Base-by-base conservation (phyloP, 2,888 invertebrate species). In the Chromoteleia sp. region DNA sequence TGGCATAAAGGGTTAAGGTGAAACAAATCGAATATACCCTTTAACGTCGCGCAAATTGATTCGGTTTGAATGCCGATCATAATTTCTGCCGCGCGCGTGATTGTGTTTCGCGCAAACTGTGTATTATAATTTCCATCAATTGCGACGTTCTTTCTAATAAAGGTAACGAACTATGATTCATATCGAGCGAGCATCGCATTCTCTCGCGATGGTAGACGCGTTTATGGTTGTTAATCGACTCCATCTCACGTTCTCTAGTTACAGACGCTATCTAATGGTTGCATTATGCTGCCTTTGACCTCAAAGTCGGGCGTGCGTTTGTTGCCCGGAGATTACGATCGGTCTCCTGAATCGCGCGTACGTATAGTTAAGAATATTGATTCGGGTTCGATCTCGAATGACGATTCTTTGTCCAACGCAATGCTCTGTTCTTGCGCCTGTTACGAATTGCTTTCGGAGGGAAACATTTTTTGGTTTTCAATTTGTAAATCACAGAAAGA, bases 281-380 rank as follows among this genome's bases (percentile, higher is more conserved):
- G 75, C 67, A 81, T 81, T 81, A 81, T 73, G 33, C 70, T 63
- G 70, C 68, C 67, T 76, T 81, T 76, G 81, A 81, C 63, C 76
- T 76, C 81, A 76, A 71, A 76, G 81, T 54, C 65, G 52, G 63
- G 58, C 68, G 75, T 63, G 68, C 63, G 76, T 81, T 71, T 76
- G 76, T 52, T 71, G 65, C 39, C 45, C 59, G 45, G 70, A 70
- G 81, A 81, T 81, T 71, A 63, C 48, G 50, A 77, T 68, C 76
- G 30, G 77, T 61, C 73, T 25, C 61, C 43, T 33, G 48, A 58
- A 45, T 59, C 36, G 67, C 61, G 48, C 12, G 41, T 17, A 17
- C 30, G 30, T 25, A 14, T 54, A 58, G 59, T 79, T 73, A 79
- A 73, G 74, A 70, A 68, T 63, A 74, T 68, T 58, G 80, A 78